These are phyloP conservation scores for Potamilus streckersoni DNA, from an alignment of 1,140 invertebrate genomes.

Conservation along the genomic window DNA sequence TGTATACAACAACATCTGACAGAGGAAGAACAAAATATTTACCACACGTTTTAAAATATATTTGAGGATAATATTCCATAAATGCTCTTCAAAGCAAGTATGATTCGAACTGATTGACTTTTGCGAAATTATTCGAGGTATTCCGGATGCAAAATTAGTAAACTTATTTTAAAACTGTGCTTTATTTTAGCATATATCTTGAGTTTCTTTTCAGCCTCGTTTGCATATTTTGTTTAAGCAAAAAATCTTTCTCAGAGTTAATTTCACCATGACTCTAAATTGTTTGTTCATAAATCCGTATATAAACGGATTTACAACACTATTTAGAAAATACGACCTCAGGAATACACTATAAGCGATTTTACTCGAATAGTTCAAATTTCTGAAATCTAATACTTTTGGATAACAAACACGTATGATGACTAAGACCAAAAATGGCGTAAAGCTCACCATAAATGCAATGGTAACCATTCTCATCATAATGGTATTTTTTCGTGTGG, in stretches of 20 bases:
- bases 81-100: too few relatives aligned
- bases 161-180: too few relatives aligned
- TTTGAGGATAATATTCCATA: too few relatives aligned
- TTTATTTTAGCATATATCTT: too few relatives aligned
- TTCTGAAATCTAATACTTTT: neutral
- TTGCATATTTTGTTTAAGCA: neutral
- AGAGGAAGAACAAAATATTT: too few relatives aligned
- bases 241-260: conserved; percentile 11
- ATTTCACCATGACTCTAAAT: conserved; percentile 19
- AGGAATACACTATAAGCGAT: conserved; percentile 23
- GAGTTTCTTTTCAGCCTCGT: too few relatives aligned
- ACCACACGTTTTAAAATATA: too few relatives aligned
- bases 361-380: conserved; percentile 1
- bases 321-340: conserved; percentile 26
- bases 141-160: too few relatives aligned
- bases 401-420: conserved; percentile 16
- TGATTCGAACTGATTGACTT: too few relatives aligned
- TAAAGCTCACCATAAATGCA: conserved; percentile 26
- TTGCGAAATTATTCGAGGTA: too few relatives aligned
- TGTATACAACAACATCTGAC: too few relatives aligned
- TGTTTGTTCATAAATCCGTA: conserved; percentile 27
- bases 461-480: conserved; percentile 34
- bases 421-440: conserved; percentile 21
- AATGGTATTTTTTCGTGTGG: conserved; percentile 24
- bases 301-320: conserved; percentile 29